Evolutionary conservation across 2,888 invertebrate genomes (phyloP), one percentile per base, ranked within the genome.

Genomic region (Allacma fusca): DNA sequence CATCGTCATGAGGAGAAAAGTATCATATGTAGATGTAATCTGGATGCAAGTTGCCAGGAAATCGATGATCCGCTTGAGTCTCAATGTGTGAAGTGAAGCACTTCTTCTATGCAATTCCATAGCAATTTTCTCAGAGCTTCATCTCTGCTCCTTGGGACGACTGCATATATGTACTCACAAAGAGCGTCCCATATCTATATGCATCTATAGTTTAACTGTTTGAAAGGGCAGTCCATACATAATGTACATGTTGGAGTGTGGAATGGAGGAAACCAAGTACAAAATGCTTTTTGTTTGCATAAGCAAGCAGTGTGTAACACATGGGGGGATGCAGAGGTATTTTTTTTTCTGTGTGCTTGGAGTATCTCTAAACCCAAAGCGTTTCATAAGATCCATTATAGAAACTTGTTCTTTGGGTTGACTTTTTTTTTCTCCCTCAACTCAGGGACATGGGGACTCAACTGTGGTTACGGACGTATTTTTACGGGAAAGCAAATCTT

Each of bases 21-120:
- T 13, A 65, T 65, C 26, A 65, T 65, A 65, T 65, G 65, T 65
- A 65, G 65, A 65, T 65, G 65, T 24, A 28, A 65, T 65, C 65
- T 65, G 24, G 28, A 65, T 65, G 19, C 28, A 65, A 28, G 29
- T 28, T 65, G 65, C 65, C 65, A 65, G 65, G 65, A 65, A 65
- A 65, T 65, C 65, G 65, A 65, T 65, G 65, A 28, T 65, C 65
- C 65, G 13, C n/a, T 13, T 13, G 19, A 65, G 62, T 13, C 23
- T 62, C 13, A 50, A 65, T 26, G 65, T 65, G 65, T 65, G 65
- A 65, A 65, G 65, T 29, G 50, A 50, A 65, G 28, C 24, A 28
- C 65, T 65, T 65, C 13, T 62, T 62, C 62, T 7, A 21, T 24
- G 62, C 23, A 62, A 62, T 62, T 62, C 62, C 62, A 62, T 24